Percentiles rank a stretch among this genome's conserved stretches.
These are phyloP conservation scores for Nebria brevicollis DNA, from an alignment of 2,888 invertebrate species.

Conservation along the genomic window DNA sequence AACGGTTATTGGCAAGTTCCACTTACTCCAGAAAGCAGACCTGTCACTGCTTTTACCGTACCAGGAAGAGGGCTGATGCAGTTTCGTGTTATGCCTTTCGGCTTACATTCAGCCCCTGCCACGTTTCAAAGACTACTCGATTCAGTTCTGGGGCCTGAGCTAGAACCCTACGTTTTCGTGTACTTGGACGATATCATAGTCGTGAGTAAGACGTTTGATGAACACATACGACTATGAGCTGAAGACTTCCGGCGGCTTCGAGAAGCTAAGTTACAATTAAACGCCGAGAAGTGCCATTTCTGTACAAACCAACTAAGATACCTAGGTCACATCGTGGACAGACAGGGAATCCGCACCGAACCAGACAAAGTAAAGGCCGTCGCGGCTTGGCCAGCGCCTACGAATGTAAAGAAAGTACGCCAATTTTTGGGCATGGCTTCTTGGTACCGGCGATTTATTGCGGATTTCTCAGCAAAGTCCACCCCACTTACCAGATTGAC, in stretches of 20 bases:
- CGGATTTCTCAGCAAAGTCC: background rate
- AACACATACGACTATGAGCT: background rate
- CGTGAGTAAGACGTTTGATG: background rate
- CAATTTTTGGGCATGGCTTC: constrained; percentile 13
- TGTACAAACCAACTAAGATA: background rate
- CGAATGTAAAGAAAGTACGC: background rate
- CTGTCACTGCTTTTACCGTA: too few relatives aligned
- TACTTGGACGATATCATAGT: too few relatives aligned
- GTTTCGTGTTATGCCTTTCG: too few relatives aligned
- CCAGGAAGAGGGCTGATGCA: too few relatives aligned
- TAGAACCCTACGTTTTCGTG: background rate
- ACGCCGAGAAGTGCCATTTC: constrained; percentile 3
- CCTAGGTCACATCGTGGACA: background rate
- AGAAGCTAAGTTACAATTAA: background rate
- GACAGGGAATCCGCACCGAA: background rate
- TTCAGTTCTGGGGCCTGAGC: background rate
- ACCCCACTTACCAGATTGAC: background rate
- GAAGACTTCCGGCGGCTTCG: background rate
- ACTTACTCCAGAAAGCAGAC: too few relatives aligned
- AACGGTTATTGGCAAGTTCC: too few relatives aligned
- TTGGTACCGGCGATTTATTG: constrained; percentile 5
- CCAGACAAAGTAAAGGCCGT: constrained; percentile 5
- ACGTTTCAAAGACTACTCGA: background rate
- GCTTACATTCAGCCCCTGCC: too few relatives aligned
- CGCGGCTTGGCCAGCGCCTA: background rate